A percentile compares a stretch with the other conserved stretches of the same genome.
phyloP scores from a whole-genome alignment of 2,113 vertebrate genomes.

The Silurus meridionalis region DNA sequence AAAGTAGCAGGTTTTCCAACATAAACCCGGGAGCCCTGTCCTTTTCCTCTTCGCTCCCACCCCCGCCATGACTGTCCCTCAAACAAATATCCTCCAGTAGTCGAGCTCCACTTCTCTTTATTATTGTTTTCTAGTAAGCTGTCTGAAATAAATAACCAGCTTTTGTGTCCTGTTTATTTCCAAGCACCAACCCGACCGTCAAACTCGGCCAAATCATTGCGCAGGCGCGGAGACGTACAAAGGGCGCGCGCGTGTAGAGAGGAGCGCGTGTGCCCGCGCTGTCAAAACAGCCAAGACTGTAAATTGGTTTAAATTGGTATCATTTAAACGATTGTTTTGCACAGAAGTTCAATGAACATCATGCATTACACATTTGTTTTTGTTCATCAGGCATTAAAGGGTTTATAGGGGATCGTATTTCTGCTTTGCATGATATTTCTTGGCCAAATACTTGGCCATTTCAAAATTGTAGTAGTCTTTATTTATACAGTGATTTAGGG shows the following conservation, averaged over 20 bases:
- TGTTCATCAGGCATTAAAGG: background rate
- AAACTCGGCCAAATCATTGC: slow-evolving; percentile 58
- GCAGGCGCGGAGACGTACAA: slow-evolving; percentile 60
- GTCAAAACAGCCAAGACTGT: background rate
- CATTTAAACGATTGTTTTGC: no score
- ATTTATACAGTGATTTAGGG: no score
- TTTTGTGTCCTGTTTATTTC: slow-evolving; percentile 53
- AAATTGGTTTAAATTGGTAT: background rate
- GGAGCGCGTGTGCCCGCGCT: background rate
- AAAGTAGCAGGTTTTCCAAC: slow-evolving; percentile 76
- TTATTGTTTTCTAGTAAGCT: slow-evolving; percentile 49
- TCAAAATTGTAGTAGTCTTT: no score
- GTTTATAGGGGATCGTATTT: background rate
- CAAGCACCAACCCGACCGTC: slow-evolving; percentile 39
- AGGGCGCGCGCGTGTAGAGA: background rate
- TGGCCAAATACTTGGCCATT: no score
- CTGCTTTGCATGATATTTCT: background rate
- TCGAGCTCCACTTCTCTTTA: slow-evolving; percentile 61
- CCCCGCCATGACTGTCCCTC: slow-evolving; percentile 69
- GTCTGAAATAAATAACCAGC: slow-evolving; percentile 27
- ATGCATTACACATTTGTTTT: background rate
- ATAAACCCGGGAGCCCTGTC: slow-evolving; percentile 67
- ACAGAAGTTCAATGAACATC: background rate
- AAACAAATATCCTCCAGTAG: slow-evolving; percentile 45
- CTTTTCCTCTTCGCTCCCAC: slow-evolving; percentile 65